These are phyloP conservation scores for Mamestra configurata DNA, from an alignment of 1,140 invertebrate genomes.

Conservation along the genomic window DNA sequence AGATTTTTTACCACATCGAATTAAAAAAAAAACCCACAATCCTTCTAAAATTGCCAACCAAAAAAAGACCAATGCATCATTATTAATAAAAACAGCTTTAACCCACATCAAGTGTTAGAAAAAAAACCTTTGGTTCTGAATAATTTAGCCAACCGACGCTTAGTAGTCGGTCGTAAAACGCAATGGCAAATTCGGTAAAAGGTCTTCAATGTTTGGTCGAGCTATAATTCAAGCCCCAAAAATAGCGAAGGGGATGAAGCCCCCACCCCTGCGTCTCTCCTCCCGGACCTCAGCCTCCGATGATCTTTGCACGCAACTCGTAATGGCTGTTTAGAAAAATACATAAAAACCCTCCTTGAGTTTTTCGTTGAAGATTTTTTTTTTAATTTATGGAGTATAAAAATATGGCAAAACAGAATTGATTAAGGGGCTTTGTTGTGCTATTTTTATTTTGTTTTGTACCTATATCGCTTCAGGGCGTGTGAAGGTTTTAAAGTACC, in stretches of 20 bases:
- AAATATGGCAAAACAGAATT: conserved; percentile 19
- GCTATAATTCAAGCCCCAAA: conserved; percentile 84
- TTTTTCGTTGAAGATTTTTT: conserved; percentile 30
- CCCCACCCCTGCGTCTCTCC: conserved; percentile 57
- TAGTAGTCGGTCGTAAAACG: conserved; percentile 82
- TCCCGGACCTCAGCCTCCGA: conserved; percentile 66
- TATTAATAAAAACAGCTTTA: conserved; percentile 68
- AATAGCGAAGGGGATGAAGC: conserved; percentile 79
- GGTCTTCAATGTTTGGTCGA: conserved; percentile 84
- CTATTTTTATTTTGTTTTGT: neutral
- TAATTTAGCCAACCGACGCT: conserved; percentile 81
- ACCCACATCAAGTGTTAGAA: conserved; percentile 65
- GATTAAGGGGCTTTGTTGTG: conserved; percentile 1
- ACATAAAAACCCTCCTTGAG: conserved; percentile 41
- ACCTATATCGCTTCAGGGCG: neutral
- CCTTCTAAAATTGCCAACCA: neutral
- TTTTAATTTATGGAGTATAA: conserved; percentile 40
- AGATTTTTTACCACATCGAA: neutral
- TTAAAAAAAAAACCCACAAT: conserved; percentile 6
- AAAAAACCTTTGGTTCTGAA: conserved; percentile 74
- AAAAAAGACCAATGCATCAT: conserved; percentile 51
- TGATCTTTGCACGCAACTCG: conserved; percentile 71
- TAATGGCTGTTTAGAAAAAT: conserved; percentile 79
- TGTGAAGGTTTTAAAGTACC: neutral
- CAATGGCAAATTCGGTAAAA: conserved; percentile 83